A percentile compares a stretch with the other conserved stretches of the same genome.
These are phyloP conservation scores for Drosophila yooni DNA, from an alignment of 2,888 invertebrate species.

Conservation along the genomic window DNA sequence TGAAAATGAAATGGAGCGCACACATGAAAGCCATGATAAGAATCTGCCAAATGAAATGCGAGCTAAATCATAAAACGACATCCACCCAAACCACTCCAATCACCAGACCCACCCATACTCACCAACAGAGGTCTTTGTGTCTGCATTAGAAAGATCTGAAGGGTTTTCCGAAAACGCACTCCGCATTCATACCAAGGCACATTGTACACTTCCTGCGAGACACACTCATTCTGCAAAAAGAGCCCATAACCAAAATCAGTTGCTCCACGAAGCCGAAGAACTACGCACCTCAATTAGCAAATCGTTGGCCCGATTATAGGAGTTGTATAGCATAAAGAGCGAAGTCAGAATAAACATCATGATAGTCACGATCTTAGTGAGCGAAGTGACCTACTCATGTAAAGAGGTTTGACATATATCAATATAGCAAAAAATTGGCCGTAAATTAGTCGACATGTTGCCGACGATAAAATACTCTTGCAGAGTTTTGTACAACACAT, in stretches of 20 bases:
- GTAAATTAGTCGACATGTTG: neutral
- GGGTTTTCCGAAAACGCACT: conserved; percentile 67
- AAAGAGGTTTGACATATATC: neutral
- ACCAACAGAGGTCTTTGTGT: conserved; percentile 81
- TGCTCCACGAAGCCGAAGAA: neutral
- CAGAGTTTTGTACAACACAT: neutral
- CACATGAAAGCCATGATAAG: conserved; percentile 67
- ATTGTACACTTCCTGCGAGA: conserved; percentile 81
- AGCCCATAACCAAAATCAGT: conserved; percentile 7
- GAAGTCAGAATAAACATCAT: conserved; percentile 79
- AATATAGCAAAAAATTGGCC: neutral
- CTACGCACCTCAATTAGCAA: conserved; percentile 76
- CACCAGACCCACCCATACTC: conserved; percentile 10
- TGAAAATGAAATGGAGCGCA: conserved; percentile 68
- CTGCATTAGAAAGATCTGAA: conserved; percentile 79
- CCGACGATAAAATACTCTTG: neutral
- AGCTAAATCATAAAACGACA: conserved; percentile 29
- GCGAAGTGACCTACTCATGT: conserved; percentile 25
- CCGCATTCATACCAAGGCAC: conserved; percentile 81
- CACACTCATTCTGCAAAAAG: conserved; percentile 68
- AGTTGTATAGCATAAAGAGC: conserved; percentile 81
- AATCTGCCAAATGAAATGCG: conserved; percentile 63
- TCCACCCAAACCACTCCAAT: neutral
- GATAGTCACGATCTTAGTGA: conserved; percentile 56
- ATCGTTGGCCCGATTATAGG: conserved; percentile 83